Base-by-base conservation (phyloP, 2,888 invertebrate species). In the Morinoia aosen region DNA sequence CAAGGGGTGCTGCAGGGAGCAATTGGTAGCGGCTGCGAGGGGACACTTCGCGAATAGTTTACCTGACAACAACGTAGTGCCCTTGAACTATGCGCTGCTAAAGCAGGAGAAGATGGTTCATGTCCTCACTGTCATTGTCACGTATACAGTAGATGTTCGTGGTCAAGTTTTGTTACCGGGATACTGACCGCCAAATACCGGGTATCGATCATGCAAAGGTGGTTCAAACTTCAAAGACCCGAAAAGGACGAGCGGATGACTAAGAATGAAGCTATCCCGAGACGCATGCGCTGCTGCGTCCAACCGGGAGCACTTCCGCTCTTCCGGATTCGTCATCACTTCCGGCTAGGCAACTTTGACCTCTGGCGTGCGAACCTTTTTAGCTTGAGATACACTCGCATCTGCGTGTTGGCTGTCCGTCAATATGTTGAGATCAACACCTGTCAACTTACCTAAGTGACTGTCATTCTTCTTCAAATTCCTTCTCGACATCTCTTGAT, bases 271-370 rank as follows among this genome's bases (percentile, higher is more conserved):
- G 33, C 25, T 2, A 19, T 19, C 11, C 33, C 40, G n/a, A 57
- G 16, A 57, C 93, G 93, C 93, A 57, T 93, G 93, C 93, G 19
- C 93, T 57, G 25, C 8, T 76, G 25, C 33, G 76, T 19, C 76
- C 57, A 57, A 93, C 93, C 91, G 33, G 57, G 25, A 57, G 57
- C 93, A 57, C 93, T 93, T 93, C 93, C 93, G 93, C 56, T 56
- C 93, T 93, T 93, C 93, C 93, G 93, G 93, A 93, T 57, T 93
- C 93, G 93, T 93, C 93, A 93, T 93, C 93, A 93, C 93, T 93
- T 93, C 93, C 93, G 93, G 93, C 57, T 93, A 93, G 93, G 93
- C 48, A 90, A 90, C 90, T 40, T 10, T 39, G 90, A 90, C 90
- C 48, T 90, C 90, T 19, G 33, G 33, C 19, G 25, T 76, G 76